Evolutionary conservation across 2,797 vertebrate genomes (phyloP), one percentile per base, ranked within the genome.

Genomic region (Balearica regulorum): DNA sequence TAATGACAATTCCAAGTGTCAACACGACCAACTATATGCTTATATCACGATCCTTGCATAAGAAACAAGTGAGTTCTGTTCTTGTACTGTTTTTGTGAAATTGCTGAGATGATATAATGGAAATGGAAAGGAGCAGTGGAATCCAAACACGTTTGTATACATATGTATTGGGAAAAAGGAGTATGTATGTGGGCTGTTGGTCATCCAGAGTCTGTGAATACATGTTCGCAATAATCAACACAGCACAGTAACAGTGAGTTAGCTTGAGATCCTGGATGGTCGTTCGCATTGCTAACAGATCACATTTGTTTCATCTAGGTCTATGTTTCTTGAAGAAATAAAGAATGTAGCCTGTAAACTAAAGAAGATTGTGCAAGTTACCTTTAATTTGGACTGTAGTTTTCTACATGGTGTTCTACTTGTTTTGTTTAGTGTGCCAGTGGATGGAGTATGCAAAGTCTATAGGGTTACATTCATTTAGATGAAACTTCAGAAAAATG

Each of bases 141-240:
- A 70, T 62, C 16, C 26, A 55, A 39, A 48, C 7, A 24, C 1
- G 1, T 46, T 65, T 72, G 8, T 65, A 8, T 18, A 16, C 4
- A 1, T 37, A 8, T 43, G 2, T 37, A 8, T 8, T 60, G 24
- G 49, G 35, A 33, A 68, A 66, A 91, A 75, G 11, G 25, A 78
- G 29, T 28, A 16, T 37, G 29, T 28, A 16, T 37, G 46, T 25
- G 12, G 28, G 28, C 29, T 81, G 8, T 72, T 39, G 55, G 12
- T 87, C 8, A 37, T 65, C 10, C 49, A 4, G 28, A 49, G 37
- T n/a, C 71, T n/a, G 18, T 80, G 66, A 64, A 31, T 49, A 44
- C 2, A 3, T 0, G 0, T 41, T 41, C 3, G 11, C 8, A 19
- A 3, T 57, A 64, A 43, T 25, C 46, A 69, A 9, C 9, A 10